Base-by-base conservation (phyloP, 92 coral and sea anemone genomes). In the Parazoanthus swiftii region DNA sequence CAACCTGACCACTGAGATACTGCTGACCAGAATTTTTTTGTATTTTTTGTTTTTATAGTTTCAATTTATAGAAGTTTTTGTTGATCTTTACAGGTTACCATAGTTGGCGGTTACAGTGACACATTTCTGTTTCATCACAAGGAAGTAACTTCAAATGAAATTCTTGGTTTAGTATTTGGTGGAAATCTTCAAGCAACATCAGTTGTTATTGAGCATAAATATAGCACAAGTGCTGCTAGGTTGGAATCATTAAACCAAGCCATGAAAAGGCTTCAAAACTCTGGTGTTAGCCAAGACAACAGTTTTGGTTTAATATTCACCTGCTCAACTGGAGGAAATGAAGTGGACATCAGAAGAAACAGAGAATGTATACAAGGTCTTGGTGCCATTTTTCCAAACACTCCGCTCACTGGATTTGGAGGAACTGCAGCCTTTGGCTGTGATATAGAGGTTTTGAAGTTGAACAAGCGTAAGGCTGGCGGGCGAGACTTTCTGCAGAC, bases 351-450 rank as follows among this genome's bases (percentile, higher is more conserved):
- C 14, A 79, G 84, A 77, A 90, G 89, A 20, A 81, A 88, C 76
- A 91, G 88, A 33, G 85, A 89, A 33, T 86, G 89, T 76, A 42
- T 71, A 15, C 85, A 90, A 63, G 26, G 70, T 36, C 86, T 95
- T 73, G 76, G 85, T 63, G 86, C 90, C 10, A 86, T 71, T 66
- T 95, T 93, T 50, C 94, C 96, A 29, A 68, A 76, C 7, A 90
- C 88, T 20, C 92, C 94, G 44, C 76, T 95, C 23, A 85, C 79
- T 15, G 93, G 95, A 15, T 90, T 93, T 86, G 54, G 83, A 50
- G 96, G 96, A 29, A 76, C 93, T 33, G 98, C 93, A 16, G 91
- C 94, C 18, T 95, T 94, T 92, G 98, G 98, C 23, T 95, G 98
- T 74, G 98, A 95, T 89, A 90, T 87, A 37, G 93, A 91, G 51